phyloP scores from a whole-genome alignment of 2,888 invertebrate genomes.

The Lycia hirtaria region DNA sequence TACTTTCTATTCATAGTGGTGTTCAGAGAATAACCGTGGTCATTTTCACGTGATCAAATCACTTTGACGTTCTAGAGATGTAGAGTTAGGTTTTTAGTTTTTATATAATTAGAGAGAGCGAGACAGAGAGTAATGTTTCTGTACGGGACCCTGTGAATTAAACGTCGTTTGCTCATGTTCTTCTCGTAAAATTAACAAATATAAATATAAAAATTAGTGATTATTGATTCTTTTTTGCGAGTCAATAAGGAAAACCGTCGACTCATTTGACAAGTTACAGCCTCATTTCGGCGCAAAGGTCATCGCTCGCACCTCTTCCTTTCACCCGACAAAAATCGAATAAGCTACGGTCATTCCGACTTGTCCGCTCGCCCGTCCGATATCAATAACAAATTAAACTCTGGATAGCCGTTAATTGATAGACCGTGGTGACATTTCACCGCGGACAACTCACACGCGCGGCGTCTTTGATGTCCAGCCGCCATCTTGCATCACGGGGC shows the following conservation, averaged over 20 bases:
- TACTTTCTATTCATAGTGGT: too few relatives aligned
- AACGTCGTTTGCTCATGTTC: too few relatives aligned
- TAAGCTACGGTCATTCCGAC: slow-evolving; percentile 62
- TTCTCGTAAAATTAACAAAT: too few relatives aligned
- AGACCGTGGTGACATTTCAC: slow-evolving; percentile 82
- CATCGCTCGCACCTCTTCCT: slow-evolving; percentile 40
- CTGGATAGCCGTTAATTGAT: slow-evolving; percentile 77
- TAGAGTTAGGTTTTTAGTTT: too few relatives aligned
- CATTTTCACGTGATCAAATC: too few relatives aligned
- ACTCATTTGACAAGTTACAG: slow-evolving; percentile 1
- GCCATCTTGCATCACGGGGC: slow-evolving; percentile 61
- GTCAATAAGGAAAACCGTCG: slow-evolving; percentile 7
- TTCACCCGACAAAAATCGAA: slow-evolving; percentile 53
- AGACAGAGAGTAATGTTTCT: too few relatives aligned
- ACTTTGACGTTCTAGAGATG: too few relatives aligned
- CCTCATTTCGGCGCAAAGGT: slow-evolving; percentile 18
- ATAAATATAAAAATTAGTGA: background rate
- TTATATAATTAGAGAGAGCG: too few relatives aligned
- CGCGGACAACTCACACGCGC: slow-evolving; percentile 69
- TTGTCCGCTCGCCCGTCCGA: slow-evolving; percentile 56
- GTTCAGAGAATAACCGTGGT: too few relatives aligned
- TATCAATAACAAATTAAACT: slow-evolving; percentile 76
- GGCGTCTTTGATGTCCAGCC: slow-evolving; percentile 69
- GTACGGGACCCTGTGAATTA: too few relatives aligned
- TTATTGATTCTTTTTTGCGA: background rate